A percentile compares a stretch with the other conserved stretches of the same genome.
Evolutionary conservation across 2,113 vertebrate species (phyloP).

Genomic region (Theropithecus gelada): DNA sequence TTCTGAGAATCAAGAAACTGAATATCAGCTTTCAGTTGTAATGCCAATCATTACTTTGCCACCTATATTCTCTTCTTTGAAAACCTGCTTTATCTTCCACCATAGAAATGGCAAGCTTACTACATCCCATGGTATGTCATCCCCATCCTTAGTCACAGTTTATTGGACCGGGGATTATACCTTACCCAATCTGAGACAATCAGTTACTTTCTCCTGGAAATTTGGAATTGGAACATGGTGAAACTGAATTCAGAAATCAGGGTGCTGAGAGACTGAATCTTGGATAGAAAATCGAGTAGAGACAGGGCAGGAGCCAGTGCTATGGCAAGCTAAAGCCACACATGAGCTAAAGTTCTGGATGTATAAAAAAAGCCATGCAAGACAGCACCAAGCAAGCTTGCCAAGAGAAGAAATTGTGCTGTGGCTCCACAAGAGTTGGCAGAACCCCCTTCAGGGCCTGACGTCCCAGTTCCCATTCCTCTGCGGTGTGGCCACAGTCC

Average conservation of each 20-base stretch:
- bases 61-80: background rate
- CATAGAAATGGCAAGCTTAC: background rate
- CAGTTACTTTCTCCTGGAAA: conserved; percentile 16
- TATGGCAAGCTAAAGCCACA: background rate
- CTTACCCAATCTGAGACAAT: background rate
- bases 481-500: background rate
- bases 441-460: background rate
- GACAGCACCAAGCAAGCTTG: background rate
- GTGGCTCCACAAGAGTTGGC: background rate
- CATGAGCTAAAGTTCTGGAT: background rate
- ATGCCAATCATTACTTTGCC: background rate
- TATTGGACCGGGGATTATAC: background rate
- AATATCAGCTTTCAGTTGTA: background rate
- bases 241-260: conserved; percentile 45
- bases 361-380: background rate
- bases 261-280: background rate
- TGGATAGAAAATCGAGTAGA: conserved; percentile 30
- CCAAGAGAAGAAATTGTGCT: conserved; percentile 8
- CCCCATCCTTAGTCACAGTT: background rate
- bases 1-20: background rate
- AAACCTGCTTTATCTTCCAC: background rate
- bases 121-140: background rate
- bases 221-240: background rate
- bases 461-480: background rate
- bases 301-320: background rate